Evolutionary conservation across 2,797 vertebrate species (phyloP), one percentile per base, ranked within the genome.

Genomic region (Balearica regulorum): DNA sequence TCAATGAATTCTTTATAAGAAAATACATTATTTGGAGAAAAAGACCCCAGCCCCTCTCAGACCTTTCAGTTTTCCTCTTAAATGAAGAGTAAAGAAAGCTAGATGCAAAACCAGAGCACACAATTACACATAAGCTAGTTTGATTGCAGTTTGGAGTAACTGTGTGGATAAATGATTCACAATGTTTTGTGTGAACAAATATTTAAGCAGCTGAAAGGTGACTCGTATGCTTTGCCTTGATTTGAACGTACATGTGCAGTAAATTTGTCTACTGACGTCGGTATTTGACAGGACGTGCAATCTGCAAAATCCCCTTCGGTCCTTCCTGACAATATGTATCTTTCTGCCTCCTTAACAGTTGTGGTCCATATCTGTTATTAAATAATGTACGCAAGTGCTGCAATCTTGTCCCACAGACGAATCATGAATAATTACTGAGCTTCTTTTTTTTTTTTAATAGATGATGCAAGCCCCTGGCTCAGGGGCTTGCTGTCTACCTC

Each of bases 371-470:
- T 64, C 66, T 89, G 58, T 91, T 87, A 69, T 75, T 93, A 89
- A 94, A 89, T 91, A 85, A 72, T 69, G 57, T 31, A 68, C 7
- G 4, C 58, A 81, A 90, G 71, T 48, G 60, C 81, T 87, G 68
- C 71, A 81, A 92, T 77, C 61, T 39, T 7, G 2, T 83, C 60
- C 78, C 81, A 87, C 54, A 89, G 93, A 89, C 0, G 3, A 85
- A 92, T 89, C 53, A 71, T 85, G 69, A 96, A 95, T 95, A 93
- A 95, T 76, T 91, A 61, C 87, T 66, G 43, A 69, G 53, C 4
- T 1, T 8, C 69, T 31, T 69, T 14, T 7, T 7, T 15, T 57
- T 80, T 83, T 77, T 65, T 5, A 87, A 89, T 13, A 83, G 76
- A 86, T 83, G 75, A 89, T 0, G 2, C 44, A 64, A 91, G 39